Base-by-base conservation (phyloP, 2,888 invertebrate genomes). In the Drosophila vallismaia region DNA sequence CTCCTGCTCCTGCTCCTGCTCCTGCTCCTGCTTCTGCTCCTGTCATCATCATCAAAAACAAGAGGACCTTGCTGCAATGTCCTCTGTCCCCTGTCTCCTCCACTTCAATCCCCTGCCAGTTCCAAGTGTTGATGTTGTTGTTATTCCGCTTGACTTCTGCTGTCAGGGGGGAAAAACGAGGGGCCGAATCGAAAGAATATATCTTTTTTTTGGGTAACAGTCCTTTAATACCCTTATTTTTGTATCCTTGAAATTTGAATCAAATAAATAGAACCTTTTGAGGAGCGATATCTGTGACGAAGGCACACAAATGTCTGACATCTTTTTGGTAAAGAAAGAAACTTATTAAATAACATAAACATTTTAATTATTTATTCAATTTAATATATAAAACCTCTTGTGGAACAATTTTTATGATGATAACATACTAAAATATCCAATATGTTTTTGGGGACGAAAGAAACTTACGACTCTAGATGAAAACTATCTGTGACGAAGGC, bases 11-110 rank as follows among this genome's bases (percentile, higher is more conserved):
- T 46, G 52, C 33, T 49, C 36, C 19, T 24, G 64, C 52, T 77
- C n/a, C 24, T 6, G 3, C 31, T 3, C 31, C 33, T 29, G 36
- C 14, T 49, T 31, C 26, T 29, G 62, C 54, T 48, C 67, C 77
- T 83, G 79, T 80, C 80, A 80, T 84, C 81, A 79, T 81, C 84
- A 79, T 84, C 81, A 81, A 77, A 75, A 80, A 62, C 76, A 71
- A 66, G 70, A 70, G 64, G 53, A 63, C 59, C 42, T 55, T 12
- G 59, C 58, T 58, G 60, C 31, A 49, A 19, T 24, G 44, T 38
- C 44, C 26, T 19, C 19, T 19, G 19, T 19, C 19, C 19, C 19
- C 19, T 19, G 19, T 19, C 19, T 19, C 19, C 49, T 31, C 48
- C 48, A 57, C 71, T 52, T 45, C 59, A 36, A 55, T 49, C 58